These are phyloP conservation scores for Hydractinia echinata DNA, from an alignment of 30 jellyfish, hydroid and myxozoan species.

Conservation along the genomic window DNA sequence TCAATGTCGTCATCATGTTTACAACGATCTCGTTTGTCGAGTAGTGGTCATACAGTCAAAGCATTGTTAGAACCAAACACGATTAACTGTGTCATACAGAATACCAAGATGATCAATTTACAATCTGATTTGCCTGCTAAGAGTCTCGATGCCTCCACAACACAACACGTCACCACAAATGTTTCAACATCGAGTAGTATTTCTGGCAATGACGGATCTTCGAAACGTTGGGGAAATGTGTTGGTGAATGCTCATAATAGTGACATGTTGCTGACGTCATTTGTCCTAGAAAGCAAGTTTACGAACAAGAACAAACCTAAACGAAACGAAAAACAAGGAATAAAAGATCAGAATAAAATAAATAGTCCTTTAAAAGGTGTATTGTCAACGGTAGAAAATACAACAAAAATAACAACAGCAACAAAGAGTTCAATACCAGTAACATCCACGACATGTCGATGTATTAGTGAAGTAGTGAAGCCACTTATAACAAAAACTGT, in stretches of 20 bases:
- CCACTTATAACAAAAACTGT: background rate
- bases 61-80: constrained; percentile 24
- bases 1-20: too few species aligned
- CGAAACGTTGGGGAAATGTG: constrained; percentile 32
- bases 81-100: background rate
- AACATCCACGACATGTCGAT: background rate
- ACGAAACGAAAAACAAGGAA: background rate
- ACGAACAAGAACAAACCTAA: background rate
- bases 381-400: background rate
- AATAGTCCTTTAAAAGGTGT: background rate
- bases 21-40: too few species aligned
- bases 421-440: background rate
- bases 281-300: constrained; percentile 4
- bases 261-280: constrained; percentile 34
- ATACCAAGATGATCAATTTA: background rate
- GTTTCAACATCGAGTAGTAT: background rate
- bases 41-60: constrained; percentile 43
- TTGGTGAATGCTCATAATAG: constrained; percentile 28
- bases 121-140: background rate
- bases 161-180: background rate
- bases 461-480: background rate
- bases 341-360: background rate
- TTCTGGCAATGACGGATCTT: background rate
- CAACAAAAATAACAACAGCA: background rate
- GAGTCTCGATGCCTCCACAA: background rate